phyloP scores from a whole-genome alignment of 2,797 vertebrate genomes.

The Tadarida brasiliensis region DNA sequence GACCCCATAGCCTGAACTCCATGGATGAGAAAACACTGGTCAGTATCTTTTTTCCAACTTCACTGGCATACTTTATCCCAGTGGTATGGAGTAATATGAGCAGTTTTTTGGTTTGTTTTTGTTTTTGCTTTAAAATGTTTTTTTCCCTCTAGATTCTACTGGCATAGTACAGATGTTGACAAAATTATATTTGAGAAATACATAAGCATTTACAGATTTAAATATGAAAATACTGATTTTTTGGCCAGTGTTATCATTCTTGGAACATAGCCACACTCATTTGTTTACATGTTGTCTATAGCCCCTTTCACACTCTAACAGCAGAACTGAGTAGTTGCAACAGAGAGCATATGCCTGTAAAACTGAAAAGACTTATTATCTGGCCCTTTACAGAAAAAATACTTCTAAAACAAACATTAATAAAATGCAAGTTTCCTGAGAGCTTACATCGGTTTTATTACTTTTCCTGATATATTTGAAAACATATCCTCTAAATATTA shows the following conservation, averaged over 20 bases:
- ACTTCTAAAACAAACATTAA: conserved; percentile 49
- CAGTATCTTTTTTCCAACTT: conserved; percentile 9
- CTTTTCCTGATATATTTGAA: conserved; percentile 40
- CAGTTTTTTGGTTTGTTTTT: background rate
- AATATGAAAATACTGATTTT: conserved; percentile 63
- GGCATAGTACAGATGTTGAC: background rate
- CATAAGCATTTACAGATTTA: conserved; percentile 56
- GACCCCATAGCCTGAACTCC: background rate
- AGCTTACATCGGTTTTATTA: conserved; percentile 14
- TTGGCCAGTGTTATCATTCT: conserved; percentile 31
- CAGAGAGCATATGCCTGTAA: background rate
- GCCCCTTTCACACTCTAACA: conserved; percentile 40
- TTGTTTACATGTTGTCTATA: conserved; percentile 41
- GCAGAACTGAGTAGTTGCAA: conserved; percentile 8
- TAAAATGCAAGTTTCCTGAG: background rate
- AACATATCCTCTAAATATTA: conserved; percentile 25
- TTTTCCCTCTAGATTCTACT: background rate
- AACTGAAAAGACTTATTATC: conserved; percentile 53
- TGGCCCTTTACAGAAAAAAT: conserved; percentile 35
- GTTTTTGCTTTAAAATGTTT: background rate
- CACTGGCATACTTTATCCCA: background rate
- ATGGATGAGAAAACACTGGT: conserved; percentile 7
- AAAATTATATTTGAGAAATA: conserved; percentile 45
- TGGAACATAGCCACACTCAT: conserved; percentile 3
- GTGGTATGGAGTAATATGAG: background rate